Evolutionary conservation across 2,888 invertebrate species (phyloP).

Genomic region (Latrodectus hesperus): DNA sequence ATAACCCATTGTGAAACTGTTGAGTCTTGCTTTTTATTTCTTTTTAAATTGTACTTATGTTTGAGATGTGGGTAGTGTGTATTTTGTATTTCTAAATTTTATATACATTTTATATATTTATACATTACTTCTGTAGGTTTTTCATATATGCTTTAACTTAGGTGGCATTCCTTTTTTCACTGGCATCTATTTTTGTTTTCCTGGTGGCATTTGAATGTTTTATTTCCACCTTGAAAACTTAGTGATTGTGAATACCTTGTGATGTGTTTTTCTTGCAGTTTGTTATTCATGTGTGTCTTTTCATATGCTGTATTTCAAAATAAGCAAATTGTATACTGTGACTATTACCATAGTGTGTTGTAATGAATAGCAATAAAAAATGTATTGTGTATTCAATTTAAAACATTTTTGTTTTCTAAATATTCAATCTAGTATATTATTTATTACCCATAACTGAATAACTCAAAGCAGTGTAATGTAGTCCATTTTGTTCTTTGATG

Average conservation of each 20-base stretch:
- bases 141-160: slow-evolving; percentile 60
- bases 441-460: no score
- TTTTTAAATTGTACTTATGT: slow-evolving; percentile 37
- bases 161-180: slow-evolving; percentile 56
- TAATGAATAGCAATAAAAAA: slow-evolving; percentile 63
- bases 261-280: slow-evolving; percentile 57
- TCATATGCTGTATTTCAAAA: slow-evolving; percentile 52
- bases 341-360: slow-evolving; percentile 44
- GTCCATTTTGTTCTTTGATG: no score
- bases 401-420: not conserved
- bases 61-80: slow-evolving; percentile 38
- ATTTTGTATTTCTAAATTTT: slow-evolving; percentile 55
- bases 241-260: slow-evolving; percentile 51
- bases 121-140: slow-evolving; percentile 52
- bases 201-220: slow-evolving; percentile 44
- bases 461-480: no score
- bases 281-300: slow-evolving; percentile 55
- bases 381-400: slow-evolving; percentile 19
- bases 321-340: slow-evolving; percentile 30
- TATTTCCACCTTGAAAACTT: slow-evolving; percentile 39
- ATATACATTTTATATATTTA: slow-evolving; percentile 56
- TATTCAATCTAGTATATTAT: no score
- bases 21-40: not conserved
- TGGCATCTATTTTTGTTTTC: slow-evolving; percentile 25
- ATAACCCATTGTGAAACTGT: not conserved